Evolutionary conservation across 2,113 vertebrate species (phyloP), one percentile per base, ranked within the genome.

Genomic region (Tachysurus vachellii): DNA sequence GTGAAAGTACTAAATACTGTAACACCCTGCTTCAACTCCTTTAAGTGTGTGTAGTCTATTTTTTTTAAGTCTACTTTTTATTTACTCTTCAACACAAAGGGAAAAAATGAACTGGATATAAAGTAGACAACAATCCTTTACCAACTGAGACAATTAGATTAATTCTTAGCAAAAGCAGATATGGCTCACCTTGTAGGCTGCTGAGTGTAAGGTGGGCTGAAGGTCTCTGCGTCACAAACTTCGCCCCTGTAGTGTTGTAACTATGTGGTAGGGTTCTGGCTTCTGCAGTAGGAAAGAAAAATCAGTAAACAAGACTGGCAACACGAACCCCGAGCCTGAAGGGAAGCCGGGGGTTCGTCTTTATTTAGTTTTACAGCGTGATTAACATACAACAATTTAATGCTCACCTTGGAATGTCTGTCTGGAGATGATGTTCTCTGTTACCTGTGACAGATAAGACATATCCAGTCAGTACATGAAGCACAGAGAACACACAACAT

Each of bases 161-260:
- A 13, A 82, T 17, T 66, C 10, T 66, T 19, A 19, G 10, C 10
- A 31, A 77, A 76, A 28, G 11, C 66, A 86, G 11, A 66, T 56
- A 81, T 61, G 68, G 1, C 93, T 94, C 79, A 95, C 95, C 93
- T 93, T 92, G 93, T 50, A 92, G 75, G 80, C 90, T 89, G 89
- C 91, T 91, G 57, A 96, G 95, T 76, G 95, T 95, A 90, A 96
- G 85, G 89, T 96, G 95, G 50, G 95, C 95, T 0, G 95, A 96
- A 0, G 95, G 95, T 89, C 95, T 92, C 89, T 95, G 95, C 70
- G 92, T 86, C 83, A 93, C 90, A 87, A 94, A 94, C 92, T 94
- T 95, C 76, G 94, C 93, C 87, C 93, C 93, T 2, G 95, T 91
- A 81, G 89, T 92, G 91, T 95, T 96, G 90, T 95, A 95, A 17